Base-by-base conservation (phyloP, 2,888 invertebrate genomes). In the Lacanobia wlatinum region DNA sequence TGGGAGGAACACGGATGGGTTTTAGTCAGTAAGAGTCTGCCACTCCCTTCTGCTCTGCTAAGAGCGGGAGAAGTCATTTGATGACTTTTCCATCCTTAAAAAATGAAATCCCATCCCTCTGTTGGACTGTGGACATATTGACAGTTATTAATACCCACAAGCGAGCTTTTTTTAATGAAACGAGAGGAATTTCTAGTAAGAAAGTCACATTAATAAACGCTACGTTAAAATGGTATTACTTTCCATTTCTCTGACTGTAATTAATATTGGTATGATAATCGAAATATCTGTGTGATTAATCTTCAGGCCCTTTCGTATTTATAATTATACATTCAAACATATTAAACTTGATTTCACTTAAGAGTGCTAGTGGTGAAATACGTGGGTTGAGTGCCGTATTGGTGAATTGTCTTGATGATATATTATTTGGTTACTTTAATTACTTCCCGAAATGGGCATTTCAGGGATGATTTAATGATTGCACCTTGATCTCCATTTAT, bases 201-300 rank as follows among this genome's bases (percentile, higher is more conserved):
- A 65, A 70, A 81, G 56, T 65, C 18, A 34, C 48, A 53, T 63
- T 50, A 1, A 53, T 23, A 60, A 68, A 62, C 50, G 8, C 53
- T 55, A 46, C 46, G 66, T 76, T 82, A 50, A 76, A 71, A 63
- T 23, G 9, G 60, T 72, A 65, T 50, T 64, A 74, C 80, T 80
- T 85, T 83, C 73, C 62, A 59, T 68, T 80, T 69, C 65, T 64
- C 21, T 34, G 46, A 65, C 59, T 80, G 60, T 67, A 70, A 85
- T 83, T 72, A 73, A 83, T 79, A 83, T 73, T 34, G n/a, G 34
- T 46, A 70, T 66, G 60, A 73, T 83, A 66, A 70, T 75, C 70
- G 50, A 69, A 84, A 67, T 64, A 78, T 73, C 46, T 59, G 7
- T 64, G 48, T 66, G 53, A 84, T 82, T 73, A 67, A 79, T 82